Evolutionary conservation across 2,797 vertebrate genomes (phyloP), one percentile per base, ranked within the genome.

Genomic region (Macropodus opercularis): DNA sequence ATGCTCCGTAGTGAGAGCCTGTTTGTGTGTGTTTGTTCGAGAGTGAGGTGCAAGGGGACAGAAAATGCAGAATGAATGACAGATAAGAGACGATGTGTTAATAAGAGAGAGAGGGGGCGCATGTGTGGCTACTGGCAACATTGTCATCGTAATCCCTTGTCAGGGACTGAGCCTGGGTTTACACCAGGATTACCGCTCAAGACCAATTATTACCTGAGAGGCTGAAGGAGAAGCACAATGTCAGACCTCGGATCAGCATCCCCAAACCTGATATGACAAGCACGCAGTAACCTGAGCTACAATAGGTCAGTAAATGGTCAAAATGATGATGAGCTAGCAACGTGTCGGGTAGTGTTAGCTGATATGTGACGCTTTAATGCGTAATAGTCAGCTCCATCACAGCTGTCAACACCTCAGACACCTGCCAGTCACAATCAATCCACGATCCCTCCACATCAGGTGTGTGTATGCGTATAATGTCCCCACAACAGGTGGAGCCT

Each of bases 201-300:
- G 69, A 80, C 76, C 85, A 85, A 86, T 88, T 82, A 85, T 86
- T 83, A 83, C 80, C 72, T 77, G 81, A 54, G 80, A 68, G 70
- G 57, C 39, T 72, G 87, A 82, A 84, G 78, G 83, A 82, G 81
- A 86, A 67, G 55, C 55, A 13, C 80, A 86, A 83, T 77, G 87
- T 85, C 87, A 85, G 69, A 64, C 19, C 34, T 69, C 14, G 44
- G 63, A 61, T 69, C 73, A 63, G 79, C 80, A 60, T 46, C 46
- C 46, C 54, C 36, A 39, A 39, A 71, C 77, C 77, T 55, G 67
- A 81, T 78, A 79, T 83, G 85, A 87, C 75, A 80, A 59, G 79
- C 60, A 38, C 36, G 72, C 70, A 69, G 78, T 55, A 75, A 73
- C 63, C 38, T 24, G 62, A 84, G 72, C 83, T 53, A 9, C 29